Evolutionary conservation across 2,113 vertebrate species (phyloP).

Genomic region (Sander lucioperca): DNA sequence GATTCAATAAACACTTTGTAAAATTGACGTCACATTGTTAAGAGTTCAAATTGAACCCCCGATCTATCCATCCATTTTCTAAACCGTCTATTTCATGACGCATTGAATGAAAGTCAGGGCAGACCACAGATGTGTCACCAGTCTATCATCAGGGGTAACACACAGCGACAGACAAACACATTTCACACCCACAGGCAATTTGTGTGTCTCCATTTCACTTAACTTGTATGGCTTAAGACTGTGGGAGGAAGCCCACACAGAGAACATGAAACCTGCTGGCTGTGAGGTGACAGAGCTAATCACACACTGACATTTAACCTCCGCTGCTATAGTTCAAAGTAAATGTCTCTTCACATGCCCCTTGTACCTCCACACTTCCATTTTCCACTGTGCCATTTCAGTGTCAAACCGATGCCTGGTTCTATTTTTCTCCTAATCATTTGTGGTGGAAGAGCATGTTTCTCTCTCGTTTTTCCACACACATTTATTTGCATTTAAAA

Average conservation of each 20-base stretch:
- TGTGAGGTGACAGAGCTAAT: conserved; percentile 49
- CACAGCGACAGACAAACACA: conserved; percentile 33
- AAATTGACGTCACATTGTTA: background rate
- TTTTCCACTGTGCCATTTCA: background rate
- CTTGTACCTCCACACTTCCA: conserved; percentile 32
- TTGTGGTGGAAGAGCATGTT: conserved; percentile 2
- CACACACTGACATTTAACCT: conserved; percentile 56
- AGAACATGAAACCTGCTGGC: conserved; percentile 42
- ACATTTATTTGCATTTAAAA: conserved; percentile 12
- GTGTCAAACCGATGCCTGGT: conserved; percentile 13
- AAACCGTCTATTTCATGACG: background rate
- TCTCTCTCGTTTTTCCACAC: background rate
- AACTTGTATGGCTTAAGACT: conserved; percentile 29
- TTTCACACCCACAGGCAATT: conserved; percentile 47
- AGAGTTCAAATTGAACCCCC: background rate
- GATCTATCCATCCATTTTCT: background rate
- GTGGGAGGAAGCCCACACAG: conserved; percentile 43
- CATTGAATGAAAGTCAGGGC: background rate
- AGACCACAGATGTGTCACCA: conserved; percentile 5
- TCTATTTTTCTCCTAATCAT: background rate
- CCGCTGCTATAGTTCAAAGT: conserved; percentile 32
- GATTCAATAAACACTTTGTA: background rate
- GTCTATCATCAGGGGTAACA: conserved; percentile 38
- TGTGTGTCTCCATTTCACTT: conserved; percentile 56
- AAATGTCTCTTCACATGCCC: conserved; percentile 36